phyloP scores from a whole-genome alignment of 1,140 invertebrate genomes.

The Drosophila asahinai region DNA sequence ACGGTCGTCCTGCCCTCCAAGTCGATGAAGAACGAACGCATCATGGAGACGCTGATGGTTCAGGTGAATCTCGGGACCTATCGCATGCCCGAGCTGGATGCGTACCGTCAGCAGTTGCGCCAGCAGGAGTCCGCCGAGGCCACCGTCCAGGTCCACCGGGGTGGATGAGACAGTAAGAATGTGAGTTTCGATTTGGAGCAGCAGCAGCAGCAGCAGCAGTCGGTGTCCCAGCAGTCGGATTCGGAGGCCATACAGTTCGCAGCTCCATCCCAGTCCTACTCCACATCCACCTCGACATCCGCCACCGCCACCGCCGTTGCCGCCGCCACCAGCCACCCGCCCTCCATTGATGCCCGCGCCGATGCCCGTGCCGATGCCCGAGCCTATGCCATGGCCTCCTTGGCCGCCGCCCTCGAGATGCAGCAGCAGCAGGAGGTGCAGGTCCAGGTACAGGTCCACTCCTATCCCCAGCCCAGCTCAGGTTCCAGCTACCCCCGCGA shows the following conservation, averaged over 20 bases:
- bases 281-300: slow-evolving; percentile 12
- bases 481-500: slow-evolving; percentile 41
- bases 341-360: slow-evolving; percentile 53
- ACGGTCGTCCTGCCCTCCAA: slow-evolving; percentile 96
- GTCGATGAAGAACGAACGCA: slow-evolving; percentile 96
- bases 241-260: slow-evolving; percentile 10
- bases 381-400: slow-evolving; percentile 73
- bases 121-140: slow-evolving; percentile 94
- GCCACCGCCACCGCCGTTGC: slow-evolving; percentile 11
- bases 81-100: slow-evolving; percentile 95
- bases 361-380: slow-evolving; percentile 69
- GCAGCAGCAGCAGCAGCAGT: slow-evolving; percentile 35
- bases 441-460: slow-evolving; percentile 1
- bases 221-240: slow-evolving; percentile 22
- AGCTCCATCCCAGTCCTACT: slow-evolving; percentile 4
- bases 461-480: neutral
- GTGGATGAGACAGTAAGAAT: slow-evolving; percentile 85
- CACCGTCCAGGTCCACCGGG: slow-evolving; percentile 83
- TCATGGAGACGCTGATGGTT: slow-evolving; percentile 96
- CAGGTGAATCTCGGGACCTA: slow-evolving; percentile 97
- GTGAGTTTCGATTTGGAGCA: slow-evolving; percentile 85
- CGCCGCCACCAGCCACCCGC: slow-evolving; percentile 21
- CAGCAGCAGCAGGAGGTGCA: slow-evolving; percentile 45
- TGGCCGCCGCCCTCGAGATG: slow-evolving; percentile 71
- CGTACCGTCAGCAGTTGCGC: slow-evolving; percentile 93